Conservation (phyloP, 2,113 vertebrate genomes). For the Sinocyclocheilus anshuiensis region DNA sequence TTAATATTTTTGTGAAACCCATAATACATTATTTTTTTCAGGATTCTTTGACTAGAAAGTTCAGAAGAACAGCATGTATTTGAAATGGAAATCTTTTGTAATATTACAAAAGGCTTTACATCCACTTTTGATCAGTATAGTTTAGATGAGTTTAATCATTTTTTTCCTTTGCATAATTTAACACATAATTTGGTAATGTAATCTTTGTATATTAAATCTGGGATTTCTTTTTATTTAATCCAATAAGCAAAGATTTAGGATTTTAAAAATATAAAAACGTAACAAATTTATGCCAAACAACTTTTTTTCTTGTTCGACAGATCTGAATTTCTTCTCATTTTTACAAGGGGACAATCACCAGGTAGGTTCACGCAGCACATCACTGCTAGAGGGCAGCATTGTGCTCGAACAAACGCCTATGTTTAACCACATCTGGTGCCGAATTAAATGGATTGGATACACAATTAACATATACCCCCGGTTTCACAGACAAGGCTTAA, state of each 20-base stretch:
- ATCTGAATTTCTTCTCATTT: constrained; percentile 98
- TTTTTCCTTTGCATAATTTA: too few relatives aligned
- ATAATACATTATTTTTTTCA: too few relatives aligned
- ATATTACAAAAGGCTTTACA: too few relatives aligned
- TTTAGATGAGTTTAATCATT: too few relatives aligned
- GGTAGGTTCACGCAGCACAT: constrained; percentile 72
- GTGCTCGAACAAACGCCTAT: not conserved
- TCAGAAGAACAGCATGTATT: too few relatives aligned
- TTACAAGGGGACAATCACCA: constrained; percentile 98
- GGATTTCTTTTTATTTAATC: not conserved
- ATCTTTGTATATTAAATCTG: not conserved
- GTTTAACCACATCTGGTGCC: not conserved
- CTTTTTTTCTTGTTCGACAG: constrained; percentile 70
- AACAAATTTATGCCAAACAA: not conserved
- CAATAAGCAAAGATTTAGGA: too few relatives aligned
- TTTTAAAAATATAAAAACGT: not conserved
- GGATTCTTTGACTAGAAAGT: too few relatives aligned
- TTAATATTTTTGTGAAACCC: too few relatives aligned
- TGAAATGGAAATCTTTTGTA: too few relatives aligned
- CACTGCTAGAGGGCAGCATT: constrained; percentile 4
- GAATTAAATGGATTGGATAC: not conserved
- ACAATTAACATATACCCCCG: not conserved
- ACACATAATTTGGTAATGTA: too few relatives aligned
- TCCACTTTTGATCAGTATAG: too few relatives aligned
- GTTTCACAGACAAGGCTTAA: too few relatives aligned